Conservation (phyloP, 2,113 vertebrate genomes). For the Eupsittula cactorum region DNA sequence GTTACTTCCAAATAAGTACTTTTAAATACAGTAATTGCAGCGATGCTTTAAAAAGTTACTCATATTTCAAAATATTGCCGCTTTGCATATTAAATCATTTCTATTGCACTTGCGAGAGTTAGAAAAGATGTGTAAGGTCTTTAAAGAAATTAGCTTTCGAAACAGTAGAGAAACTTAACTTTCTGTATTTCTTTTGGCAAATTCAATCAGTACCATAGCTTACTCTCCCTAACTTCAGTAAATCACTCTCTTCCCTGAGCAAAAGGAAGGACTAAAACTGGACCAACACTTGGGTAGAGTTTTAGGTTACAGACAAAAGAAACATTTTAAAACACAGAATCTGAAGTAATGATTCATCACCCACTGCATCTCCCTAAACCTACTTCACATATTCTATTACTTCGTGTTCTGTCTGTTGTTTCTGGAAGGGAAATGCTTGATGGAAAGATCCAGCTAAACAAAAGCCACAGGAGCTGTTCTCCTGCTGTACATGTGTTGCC, state of each 20-base stretch:
- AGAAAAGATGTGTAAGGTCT: not conserved
- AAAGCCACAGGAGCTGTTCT: not conserved
- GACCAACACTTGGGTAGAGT: not conserved
- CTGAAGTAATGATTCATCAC: not conserved
- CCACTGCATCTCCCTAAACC: not conserved
- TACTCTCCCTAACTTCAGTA: not conserved
- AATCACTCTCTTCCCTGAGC: not conserved
- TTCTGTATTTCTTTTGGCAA: not conserved
- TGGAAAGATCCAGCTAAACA: not conserved
- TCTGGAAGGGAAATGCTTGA: not conserved
- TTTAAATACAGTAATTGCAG: not conserved
- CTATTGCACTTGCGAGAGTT: not conserved
- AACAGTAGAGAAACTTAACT: not conserved
- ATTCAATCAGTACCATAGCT: not conserved
- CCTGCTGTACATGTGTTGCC: not conserved
- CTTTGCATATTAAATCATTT: not conserved
- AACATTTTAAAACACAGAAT: not conserved
- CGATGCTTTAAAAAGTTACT: not conserved
- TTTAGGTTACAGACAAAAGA: not conserved
- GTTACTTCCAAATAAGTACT: not conserved
- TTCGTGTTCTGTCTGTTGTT: not conserved
- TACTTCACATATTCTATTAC: constrained; percentile 16
- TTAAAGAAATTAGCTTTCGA: not conserved
- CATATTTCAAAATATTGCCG: not conserved
- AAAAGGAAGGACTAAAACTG: not conserved